Evolutionary conservation across 2,113 vertebrate genomes (phyloP).

Genomic region (Bos javanicus): DNA sequence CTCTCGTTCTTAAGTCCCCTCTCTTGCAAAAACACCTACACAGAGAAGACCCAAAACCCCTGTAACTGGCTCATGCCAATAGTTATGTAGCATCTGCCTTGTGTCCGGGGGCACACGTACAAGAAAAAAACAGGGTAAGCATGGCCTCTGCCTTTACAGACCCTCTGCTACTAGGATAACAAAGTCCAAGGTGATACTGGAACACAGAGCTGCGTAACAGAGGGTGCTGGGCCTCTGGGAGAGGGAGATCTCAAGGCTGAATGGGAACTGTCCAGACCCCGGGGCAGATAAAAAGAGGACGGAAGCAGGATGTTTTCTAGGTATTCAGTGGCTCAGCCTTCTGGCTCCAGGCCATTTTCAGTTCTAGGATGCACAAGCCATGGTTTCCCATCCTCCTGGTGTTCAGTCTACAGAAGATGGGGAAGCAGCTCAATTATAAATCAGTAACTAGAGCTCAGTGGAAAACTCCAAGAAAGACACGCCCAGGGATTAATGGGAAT

Average conservation of each 20-base stretch:
- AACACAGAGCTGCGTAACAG: not conserved
- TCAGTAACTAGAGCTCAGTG: not conserved
- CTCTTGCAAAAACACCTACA: not conserved
- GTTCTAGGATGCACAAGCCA: not conserved
- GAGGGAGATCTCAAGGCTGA: not conserved
- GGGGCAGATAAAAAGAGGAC: not conserved
- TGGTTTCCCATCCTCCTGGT: not conserved
- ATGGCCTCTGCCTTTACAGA: not conserved
- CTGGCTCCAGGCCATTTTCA: not conserved
- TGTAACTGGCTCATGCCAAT: not conserved
- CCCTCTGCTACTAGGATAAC: not conserved
- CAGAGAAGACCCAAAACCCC: not conserved
- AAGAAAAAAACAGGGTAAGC: not conserved
- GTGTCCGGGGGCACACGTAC: not conserved
- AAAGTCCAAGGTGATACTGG: not conserved
- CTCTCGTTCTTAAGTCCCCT: not conserved
- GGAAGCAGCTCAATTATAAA: not conserved
- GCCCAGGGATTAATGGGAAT: not conserved
- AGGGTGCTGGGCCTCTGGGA: not conserved
- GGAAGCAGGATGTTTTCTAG: not conserved
- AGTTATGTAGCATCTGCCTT: not conserved
- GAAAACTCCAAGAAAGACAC: slow-evolving; percentile 34
- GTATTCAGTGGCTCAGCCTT: not conserved
- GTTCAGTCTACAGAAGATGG: not conserved
- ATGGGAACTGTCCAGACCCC: not conserved